Evolutionary conservation across 2,888 invertebrate genomes (phyloP).

Genomic region (Molorchus minor): DNA sequence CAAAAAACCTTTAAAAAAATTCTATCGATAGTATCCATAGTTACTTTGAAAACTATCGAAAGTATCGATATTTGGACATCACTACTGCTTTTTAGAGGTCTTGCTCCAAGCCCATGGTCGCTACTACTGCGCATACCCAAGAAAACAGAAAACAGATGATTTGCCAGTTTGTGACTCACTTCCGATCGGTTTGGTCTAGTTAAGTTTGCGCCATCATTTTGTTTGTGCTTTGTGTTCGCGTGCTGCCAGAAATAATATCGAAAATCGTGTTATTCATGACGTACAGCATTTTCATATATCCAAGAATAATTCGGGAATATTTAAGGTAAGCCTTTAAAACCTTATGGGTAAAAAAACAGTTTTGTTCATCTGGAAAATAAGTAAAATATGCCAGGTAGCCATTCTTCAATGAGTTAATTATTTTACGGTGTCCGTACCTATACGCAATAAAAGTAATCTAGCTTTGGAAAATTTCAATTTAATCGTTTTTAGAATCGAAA

Average conservation of each 20-base stretch:
- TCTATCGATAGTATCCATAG: no score
- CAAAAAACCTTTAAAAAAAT: no score
- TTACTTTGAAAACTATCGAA: no score
- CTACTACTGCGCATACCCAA: no score
- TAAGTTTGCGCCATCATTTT: conserved; percentile 38
- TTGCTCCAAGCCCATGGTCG: no score
- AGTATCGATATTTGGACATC: no score
- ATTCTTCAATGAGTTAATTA: not conserved
- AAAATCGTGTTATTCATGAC: conserved; percentile 41
- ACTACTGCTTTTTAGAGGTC: no score
- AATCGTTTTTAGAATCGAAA: no score
- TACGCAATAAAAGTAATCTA: no score
- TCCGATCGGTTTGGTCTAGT: conserved; percentile 32
- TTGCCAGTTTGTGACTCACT: conserved; percentile 31
- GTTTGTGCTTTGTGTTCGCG: conserved; percentile 43
- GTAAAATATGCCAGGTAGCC: conserved; percentile 35
- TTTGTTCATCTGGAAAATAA: not conserved
- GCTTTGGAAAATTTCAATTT: no score
- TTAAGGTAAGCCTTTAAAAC: conserved; percentile 31
- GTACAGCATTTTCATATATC: conserved; percentile 29
- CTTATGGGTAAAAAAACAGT: no score
- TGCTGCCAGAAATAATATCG: conserved; percentile 30
- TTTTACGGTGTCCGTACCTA: no score
- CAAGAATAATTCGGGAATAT: conserved; percentile 22
- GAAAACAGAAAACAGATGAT: conserved; percentile 14